Evolutionary conservation across 2,797 vertebrate genomes (phyloP).

Genomic region (Pagetopsis macropterus): DNA sequence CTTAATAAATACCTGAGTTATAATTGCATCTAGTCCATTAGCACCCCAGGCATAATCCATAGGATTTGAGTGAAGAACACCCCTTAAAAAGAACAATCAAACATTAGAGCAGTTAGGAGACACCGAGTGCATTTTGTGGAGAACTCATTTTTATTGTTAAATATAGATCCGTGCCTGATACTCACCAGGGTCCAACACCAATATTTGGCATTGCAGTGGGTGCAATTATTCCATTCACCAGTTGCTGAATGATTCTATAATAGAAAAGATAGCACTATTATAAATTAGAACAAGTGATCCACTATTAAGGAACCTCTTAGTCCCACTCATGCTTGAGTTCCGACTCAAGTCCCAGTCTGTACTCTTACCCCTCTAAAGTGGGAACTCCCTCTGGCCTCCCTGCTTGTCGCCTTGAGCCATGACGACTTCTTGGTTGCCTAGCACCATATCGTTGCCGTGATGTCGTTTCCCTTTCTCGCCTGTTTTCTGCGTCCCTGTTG

Average conservation of each 20-base stretch:
- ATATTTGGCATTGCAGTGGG: constrained; percentile 96
- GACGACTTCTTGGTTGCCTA: constrained; percentile 92
- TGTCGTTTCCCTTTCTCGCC: constrained; percentile 90
- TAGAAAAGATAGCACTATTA: constrained; percentile 36
- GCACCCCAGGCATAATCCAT: constrained; percentile 99
- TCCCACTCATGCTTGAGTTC: not conserved
- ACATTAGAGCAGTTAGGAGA: not conserved
- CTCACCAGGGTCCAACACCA: constrained; percentile 95
- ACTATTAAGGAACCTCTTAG: not conserved
- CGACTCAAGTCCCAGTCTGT: not conserved
- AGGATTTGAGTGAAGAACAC: constrained; percentile 97
- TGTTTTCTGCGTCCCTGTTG: constrained; percentile 90
- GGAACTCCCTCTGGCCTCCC: constrained; percentile 93
- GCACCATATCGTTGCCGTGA: constrained; percentile 93
- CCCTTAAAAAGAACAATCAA: constrained; percentile 81
- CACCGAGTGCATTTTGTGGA: not conserved
- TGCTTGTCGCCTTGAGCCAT: constrained; percentile 88
- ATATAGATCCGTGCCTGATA: constrained; percentile 30
- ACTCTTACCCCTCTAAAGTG: constrained; percentile 90
- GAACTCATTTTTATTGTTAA: not conserved
- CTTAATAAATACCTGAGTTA: constrained; percentile 90
- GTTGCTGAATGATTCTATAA: constrained; percentile 95
- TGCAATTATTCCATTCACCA: constrained; percentile 98
- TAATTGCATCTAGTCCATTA: constrained; percentile 96
- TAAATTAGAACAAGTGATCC: not conserved